Conservation (phyloP, 2,888 invertebrate species). For the Notodromas monacha region DNA sequence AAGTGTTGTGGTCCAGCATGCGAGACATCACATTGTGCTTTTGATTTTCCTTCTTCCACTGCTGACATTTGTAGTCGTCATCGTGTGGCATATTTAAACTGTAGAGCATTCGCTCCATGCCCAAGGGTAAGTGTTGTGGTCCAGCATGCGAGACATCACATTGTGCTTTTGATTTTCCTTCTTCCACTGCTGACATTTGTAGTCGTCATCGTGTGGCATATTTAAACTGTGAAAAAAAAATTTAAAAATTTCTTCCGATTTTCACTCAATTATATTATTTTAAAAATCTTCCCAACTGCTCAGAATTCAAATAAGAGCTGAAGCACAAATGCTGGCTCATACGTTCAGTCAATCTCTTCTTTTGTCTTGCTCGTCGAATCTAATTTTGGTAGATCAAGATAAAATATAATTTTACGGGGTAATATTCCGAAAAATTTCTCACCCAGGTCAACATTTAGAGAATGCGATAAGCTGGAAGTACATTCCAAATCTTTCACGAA, state of each 20-base stretch:
- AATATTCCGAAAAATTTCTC: no score
- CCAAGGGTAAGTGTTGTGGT: conserved; percentile 50
- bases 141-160: conserved; percentile 51
- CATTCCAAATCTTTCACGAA: no score
- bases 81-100: conserved; percentile 56
- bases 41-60: conserved; percentile 15
- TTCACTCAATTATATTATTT: no score
- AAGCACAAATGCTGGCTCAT: neutral
- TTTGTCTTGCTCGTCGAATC: no score
- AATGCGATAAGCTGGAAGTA: no score
- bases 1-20: conserved; percentile 40
- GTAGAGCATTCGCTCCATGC: conserved; percentile 50
- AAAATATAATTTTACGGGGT: no score
- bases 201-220: conserved; percentile 55
- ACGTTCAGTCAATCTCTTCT: no score
- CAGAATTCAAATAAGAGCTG: conserved; percentile 1
- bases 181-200: conserved; percentile 25
- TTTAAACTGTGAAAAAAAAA: conserved; percentile 34
- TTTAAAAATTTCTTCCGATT: no score
- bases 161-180: conserved; percentile 19
- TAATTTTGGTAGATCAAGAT: no score
- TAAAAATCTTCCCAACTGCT: no score
- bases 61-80: conserved; percentile 33
- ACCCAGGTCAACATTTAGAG: no score
- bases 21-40: conserved; percentile 43